These are phyloP conservation scores for Eulemur coronatus DNA, from an alignment of 2,797 vertebrate genomes.

Conservation along the genomic window DNA sequence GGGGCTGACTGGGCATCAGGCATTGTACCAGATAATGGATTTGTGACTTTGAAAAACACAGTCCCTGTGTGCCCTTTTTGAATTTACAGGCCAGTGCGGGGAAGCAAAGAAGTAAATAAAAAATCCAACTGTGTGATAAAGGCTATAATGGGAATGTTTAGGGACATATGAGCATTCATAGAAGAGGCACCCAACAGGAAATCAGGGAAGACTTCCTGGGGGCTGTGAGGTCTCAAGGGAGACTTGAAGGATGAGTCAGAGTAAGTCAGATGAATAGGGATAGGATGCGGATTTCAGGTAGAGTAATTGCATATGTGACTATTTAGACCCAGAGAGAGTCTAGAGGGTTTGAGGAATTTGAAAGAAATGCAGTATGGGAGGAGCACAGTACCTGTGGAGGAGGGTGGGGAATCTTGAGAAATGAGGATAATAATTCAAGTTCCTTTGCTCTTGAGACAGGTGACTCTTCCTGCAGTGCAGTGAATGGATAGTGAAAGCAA, in stretches of 20 bases:
- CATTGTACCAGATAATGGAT: neutral
- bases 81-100: neutral
- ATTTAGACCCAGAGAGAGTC: neutral
- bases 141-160: neutral
- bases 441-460: neutral
- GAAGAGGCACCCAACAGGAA: neutral
- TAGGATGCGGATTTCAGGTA: neutral
- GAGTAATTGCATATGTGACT: neutral
- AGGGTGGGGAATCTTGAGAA: neutral
- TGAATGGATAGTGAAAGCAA: neutral
- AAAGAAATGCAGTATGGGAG: neutral
- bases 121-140: neutral
- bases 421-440: neutral
- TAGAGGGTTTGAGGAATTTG: neutral
- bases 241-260: neutral
- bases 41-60: neutral
- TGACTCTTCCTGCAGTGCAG: neutral
- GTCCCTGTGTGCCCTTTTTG: neutral
- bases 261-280: neutral
- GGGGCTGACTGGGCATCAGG: neutral
- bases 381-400: neutral
- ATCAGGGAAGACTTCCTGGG: slow-evolving; percentile 11
- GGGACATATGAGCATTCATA: neutral
- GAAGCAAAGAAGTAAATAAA: neutral
- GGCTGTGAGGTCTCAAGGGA: neutral